These are phyloP conservation scores for Ammodytes marinus DNA, from an alignment of 2,113 vertebrate genomes.

Conservation along the genomic window DNA sequence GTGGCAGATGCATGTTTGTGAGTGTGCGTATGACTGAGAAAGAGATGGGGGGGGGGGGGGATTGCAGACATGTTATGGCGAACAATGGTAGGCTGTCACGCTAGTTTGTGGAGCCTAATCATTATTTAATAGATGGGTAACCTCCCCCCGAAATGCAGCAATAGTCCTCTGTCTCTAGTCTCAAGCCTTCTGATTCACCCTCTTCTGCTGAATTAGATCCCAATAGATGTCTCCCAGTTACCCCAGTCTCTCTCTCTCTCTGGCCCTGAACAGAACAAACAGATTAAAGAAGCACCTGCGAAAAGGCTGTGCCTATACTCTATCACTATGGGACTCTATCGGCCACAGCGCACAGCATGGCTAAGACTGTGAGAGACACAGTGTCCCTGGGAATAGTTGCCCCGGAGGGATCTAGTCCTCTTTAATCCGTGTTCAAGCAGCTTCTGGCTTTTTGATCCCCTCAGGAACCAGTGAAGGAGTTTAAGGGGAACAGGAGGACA, in stretches of 20 bases:
- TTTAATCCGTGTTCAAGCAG: slow-evolving; percentile 83
- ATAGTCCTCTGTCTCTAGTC: slow-evolving; percentile 66
- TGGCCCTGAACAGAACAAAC: slow-evolving; percentile 80
- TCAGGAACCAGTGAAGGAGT: slow-evolving; percentile 74
- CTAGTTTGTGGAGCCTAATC: slow-evolving; percentile 85
- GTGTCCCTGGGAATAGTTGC: slow-evolving; percentile 71
- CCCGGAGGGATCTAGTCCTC: slow-evolving; percentile 72
- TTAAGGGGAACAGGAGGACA: slow-evolving; percentile 68
- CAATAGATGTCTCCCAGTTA: slow-evolving; percentile 75
- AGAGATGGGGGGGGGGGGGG: slow-evolving; percentile 64
- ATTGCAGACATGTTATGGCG: slow-evolving; percentile 76
- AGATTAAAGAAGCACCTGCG: slow-evolving; percentile 84
- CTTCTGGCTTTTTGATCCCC: slow-evolving; percentile 80
- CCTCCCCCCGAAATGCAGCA: slow-evolving; percentile 72
- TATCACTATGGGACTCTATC: slow-evolving; percentile 60
- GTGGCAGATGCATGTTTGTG: slow-evolving; percentile 83
- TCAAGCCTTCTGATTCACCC: slow-evolving; percentile 69
- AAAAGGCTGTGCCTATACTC: slow-evolving; percentile 51
- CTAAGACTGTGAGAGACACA: slow-evolving; percentile 74
- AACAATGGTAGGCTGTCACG: slow-evolving; percentile 86
- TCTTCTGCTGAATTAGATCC: slow-evolving; percentile 84
- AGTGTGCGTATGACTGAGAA: slow-evolving; percentile 62
- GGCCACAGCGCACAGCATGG: slow-evolving; percentile 69
- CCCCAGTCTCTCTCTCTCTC: slow-evolving; percentile 56
- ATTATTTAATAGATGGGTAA: slow-evolving; percentile 86